Conservation (phyloP, 2,797 vertebrate species). For the Danio jaintianensis region DNA sequence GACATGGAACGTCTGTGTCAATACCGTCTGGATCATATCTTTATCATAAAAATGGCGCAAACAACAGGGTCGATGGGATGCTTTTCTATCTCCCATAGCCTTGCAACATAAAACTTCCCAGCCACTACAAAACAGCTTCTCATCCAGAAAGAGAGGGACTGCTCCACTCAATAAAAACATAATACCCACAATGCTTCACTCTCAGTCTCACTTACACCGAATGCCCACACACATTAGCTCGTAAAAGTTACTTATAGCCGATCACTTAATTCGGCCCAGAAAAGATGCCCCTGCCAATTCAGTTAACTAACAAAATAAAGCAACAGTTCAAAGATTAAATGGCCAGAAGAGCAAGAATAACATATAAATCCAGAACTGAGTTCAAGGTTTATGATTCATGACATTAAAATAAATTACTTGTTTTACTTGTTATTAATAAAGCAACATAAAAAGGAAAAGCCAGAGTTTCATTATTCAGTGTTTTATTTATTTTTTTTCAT, state of each 20-base stretch:
- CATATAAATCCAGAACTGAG: background rate
- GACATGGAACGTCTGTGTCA: constrained; percentile 46
- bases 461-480: background rate
- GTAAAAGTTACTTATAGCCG: constrained; percentile 76
- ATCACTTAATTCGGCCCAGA: constrained; percentile 68
- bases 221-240: constrained; percentile 60
- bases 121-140: constrained; percentile 67
- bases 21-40: constrained; percentile 56
- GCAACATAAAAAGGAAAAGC: background rate
- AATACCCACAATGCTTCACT: constrained; percentile 64
- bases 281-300: constrained; percentile 65
- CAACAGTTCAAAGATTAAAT: constrained; percentile 62
- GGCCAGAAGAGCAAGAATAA: background rate
- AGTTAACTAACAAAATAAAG: constrained; percentile 70
- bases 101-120: constrained; percentile 73
- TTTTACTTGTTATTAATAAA: background rate
- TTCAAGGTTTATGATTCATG: background rate
- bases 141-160: constrained; percentile 47
- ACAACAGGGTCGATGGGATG: constrained; percentile 68
- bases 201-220: constrained; percentile 56
- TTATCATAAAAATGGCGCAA: constrained; percentile 62
- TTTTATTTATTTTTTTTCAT: background rate
- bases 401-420: background rate
- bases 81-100: constrained; percentile 57
- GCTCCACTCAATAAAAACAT: constrained; percentile 64